Evolutionary conservation across 2,113 vertebrate species (phyloP).

Genomic region (Bufo bufo): DNA sequence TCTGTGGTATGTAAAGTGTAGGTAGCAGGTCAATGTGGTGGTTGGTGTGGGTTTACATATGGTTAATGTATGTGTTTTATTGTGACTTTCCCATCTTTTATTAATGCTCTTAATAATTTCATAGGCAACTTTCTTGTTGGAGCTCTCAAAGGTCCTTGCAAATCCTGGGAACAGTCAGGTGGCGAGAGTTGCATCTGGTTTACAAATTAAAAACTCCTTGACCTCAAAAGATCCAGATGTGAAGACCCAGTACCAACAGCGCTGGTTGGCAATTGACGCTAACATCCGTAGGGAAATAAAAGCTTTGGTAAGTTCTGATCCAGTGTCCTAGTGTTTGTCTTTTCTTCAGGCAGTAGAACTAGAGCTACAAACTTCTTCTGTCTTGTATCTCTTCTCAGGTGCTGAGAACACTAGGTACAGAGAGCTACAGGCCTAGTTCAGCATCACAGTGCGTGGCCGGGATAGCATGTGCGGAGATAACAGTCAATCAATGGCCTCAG

Average conservation of each 20-base stretch:
- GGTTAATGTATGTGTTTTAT: too few species aligned
- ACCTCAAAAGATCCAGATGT: conserved; percentile 97
- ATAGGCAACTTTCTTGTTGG: conserved; percentile 96
- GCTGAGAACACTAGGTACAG: conserved; percentile 93
- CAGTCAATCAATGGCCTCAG: conserved; percentile 95
- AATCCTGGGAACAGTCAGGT: conserved; percentile 98
- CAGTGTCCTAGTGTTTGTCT: too few species aligned
- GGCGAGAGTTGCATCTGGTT: conserved; percentile 91
- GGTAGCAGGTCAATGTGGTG: too few species aligned
- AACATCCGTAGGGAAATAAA: conserved; percentile 94
- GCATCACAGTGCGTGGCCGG: conserved; percentile 97
- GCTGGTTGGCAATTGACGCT: conserved; percentile 95
- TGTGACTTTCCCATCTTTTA: too few species aligned
- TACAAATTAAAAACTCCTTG: conserved; percentile 98
- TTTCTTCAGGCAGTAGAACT: background rate
- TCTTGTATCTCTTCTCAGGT: conserved; percentile 72
- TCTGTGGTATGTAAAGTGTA: too few species aligned
- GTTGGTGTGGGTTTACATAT: too few species aligned
- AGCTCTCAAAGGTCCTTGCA: conserved; percentile 94
- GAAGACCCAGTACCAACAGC: conserved; percentile 92
- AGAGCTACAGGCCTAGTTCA: conserved; percentile 95
- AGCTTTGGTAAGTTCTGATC: conserved; percentile 83
- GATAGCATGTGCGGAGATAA: conserved; percentile 96
- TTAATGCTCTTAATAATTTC: conserved; percentile 12
- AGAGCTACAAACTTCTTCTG: background rate